Base-by-base conservation (phyloP, 2,888 invertebrate species). In the Diarsia rubi region DNA sequence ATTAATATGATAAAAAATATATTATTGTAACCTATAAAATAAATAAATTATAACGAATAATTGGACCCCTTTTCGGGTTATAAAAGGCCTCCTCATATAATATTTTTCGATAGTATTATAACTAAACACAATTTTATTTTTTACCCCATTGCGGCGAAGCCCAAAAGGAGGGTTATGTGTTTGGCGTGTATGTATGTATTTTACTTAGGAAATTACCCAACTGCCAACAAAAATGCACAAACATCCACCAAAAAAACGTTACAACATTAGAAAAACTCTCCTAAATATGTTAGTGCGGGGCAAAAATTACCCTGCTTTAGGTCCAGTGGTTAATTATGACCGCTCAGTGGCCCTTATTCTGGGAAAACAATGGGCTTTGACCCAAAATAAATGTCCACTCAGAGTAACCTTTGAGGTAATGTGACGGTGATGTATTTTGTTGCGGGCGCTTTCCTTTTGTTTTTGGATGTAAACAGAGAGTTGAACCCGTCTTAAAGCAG, bases 271-370 rank as follows among this genome's bases (percentile, higher is more conserved):
- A 66, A 5, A 52, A 60, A 64, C 24, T 64, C 54, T 44, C 70
- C 27, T 49, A 73, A 84, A 82, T 75, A 77, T 44, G 73, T 83
- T 57, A 83, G 68, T 52, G 62, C 1, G 63, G 60, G 73, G 57
- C 67, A 79, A 81, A 81, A 79, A 83, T 73, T 59, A 74, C 84
- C 68, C 42, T 73, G 45, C 54, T 77, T 72, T 73, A 49, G 59
- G 37, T 59, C 44, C 60, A 78, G 78, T 65, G 75, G 79, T 73
- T 86, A 84, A 86, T 86, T 86, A 85, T 84, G 73, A 57, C 54
- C 64, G 14, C 68, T 74, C 73, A 71, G 31, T 64, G 78, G 60
- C 16, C 64, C 52, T 64, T 65, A 63, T 59, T 75, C 64, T 69
- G 65, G 60, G 3, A 37, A 27, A 37, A 82, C 76, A 81, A 81